Conservation (phyloP, 1,140 invertebrate genomes). For the Helicorthomorpha holstii region DNA sequence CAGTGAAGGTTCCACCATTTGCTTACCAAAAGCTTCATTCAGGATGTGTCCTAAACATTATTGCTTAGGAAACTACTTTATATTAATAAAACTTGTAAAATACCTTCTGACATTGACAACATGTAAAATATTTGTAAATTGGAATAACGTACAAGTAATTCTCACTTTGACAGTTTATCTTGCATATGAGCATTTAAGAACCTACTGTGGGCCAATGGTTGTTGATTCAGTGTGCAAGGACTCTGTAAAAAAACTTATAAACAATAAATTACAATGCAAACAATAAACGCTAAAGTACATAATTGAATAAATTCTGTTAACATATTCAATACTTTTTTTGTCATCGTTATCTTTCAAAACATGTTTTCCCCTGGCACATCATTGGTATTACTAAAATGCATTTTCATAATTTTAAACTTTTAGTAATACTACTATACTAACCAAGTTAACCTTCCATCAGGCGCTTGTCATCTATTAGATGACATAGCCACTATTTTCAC, state of each 20-base stretch:
- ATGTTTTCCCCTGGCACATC: slow-evolving; percentile 54
- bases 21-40: slow-evolving; percentile 97
- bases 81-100: slow-evolving; percentile 11
- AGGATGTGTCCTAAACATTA: slow-evolving; percentile 55
- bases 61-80: slow-evolving; percentile 2
- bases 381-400: slow-evolving; percentile 15
- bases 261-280: not conserved
- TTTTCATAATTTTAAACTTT: not conserved
- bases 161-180: slow-evolving; percentile 84
- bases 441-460: slow-evolving; percentile 64
- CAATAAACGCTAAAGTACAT: not conserved
- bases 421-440: too few species aligned
- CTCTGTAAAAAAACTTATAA: slow-evolving; percentile 33
- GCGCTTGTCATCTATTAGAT: slow-evolving; percentile 72
- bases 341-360: slow-evolving; percentile 96
- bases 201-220: slow-evolving; percentile 85
- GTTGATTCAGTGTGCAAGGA: slow-evolving; percentile 95
- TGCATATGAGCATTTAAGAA: slow-evolving; percentile 99
- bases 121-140: slow-evolving; percentile 32
- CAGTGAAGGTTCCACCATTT: slow-evolving; percentile 98
- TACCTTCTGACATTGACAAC: slow-evolving; percentile 98
- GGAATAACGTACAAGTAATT: not conserved
- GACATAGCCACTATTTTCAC: slow-evolving; percentile 16
- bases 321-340: slow-evolving; percentile 97
- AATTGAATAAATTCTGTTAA: slow-evolving; percentile 98